Evolutionary conservation across 1,140 invertebrate genomes (phyloP).

Genomic region (Lerema accius): DNA sequence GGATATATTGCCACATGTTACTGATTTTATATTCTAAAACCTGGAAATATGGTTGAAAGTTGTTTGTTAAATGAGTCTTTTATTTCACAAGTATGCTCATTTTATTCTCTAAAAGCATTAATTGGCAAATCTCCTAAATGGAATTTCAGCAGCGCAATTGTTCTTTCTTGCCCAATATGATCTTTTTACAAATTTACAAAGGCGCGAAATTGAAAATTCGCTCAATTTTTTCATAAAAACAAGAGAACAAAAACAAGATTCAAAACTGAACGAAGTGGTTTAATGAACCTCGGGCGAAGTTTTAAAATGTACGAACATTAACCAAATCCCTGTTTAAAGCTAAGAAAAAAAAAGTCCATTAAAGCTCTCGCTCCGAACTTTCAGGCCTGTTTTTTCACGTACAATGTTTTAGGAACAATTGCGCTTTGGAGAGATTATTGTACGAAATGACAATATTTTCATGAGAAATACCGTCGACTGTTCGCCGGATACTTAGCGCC

Average conservation of each 20-base stretch:
- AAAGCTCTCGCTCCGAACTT: constrained; percentile 20
- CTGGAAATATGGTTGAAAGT: background rate
- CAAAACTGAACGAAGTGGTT: constrained; percentile 3
- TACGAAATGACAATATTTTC: constrained; percentile 21
- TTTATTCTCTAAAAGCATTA: too few species aligned
- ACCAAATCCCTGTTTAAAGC: constrained; percentile 25
- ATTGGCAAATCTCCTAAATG: background rate
- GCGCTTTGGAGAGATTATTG: constrained; percentile 18
- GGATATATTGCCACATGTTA: background rate
- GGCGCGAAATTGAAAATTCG: background rate
- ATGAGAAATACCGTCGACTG: constrained; percentile 9
- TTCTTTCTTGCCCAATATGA: background rate
- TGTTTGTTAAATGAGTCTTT: background rate
- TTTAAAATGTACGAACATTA: constrained; percentile 29
- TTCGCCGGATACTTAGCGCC: constrained; percentile 16
- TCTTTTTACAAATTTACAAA: background rate
- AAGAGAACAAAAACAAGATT: constrained; percentile 10
- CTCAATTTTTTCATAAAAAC: background rate
- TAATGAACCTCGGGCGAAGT: constrained; percentile 22
- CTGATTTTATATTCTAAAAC: constrained; percentile 5
- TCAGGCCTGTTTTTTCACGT: constrained; percentile 11
- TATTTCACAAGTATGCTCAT: too few species aligned
- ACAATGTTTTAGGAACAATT: constrained; percentile 26
- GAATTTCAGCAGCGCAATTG: background rate
- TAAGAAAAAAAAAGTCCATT: constrained; percentile 17